Conservation (phyloP, 2,113 vertebrate species). For the Stigmatopora argus region DNA sequence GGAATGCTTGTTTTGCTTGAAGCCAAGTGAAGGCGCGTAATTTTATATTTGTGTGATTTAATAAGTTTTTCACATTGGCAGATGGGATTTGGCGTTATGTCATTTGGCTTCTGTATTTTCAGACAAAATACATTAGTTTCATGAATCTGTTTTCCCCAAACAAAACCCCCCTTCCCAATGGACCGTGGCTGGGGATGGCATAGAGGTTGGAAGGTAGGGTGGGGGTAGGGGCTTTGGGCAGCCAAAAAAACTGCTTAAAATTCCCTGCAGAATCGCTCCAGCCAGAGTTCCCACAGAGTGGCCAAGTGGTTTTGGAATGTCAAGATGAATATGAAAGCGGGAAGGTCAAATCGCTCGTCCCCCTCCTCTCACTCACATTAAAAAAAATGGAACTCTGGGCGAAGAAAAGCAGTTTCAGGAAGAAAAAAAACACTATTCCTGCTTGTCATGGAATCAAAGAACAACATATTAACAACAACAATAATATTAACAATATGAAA, state of each 20-base stretch:
- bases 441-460: conserved; percentile 15
- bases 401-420: conserved; percentile 53
- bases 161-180: conserved; percentile 55
- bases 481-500: conserved; percentile 6
- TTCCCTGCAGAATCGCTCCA: conserved; percentile 64
- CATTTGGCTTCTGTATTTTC: conserved; percentile 59
- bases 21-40: conserved; percentile 50
- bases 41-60: conserved; percentile 59
- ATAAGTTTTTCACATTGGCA: conserved; percentile 52
- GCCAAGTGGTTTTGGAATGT: conserved; percentile 72
- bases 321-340: conserved; percentile 65
- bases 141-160: conserved; percentile 62
- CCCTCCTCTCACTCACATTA: neutral
- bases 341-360: conserved; percentile 67
- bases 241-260: conserved; percentile 54
- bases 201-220: conserved; percentile 51
- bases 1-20: conserved; percentile 49
- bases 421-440: conserved; percentile 54
- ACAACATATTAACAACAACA: conserved; percentile 7
- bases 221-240: conserved; percentile 44
- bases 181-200: conserved; percentile 58
- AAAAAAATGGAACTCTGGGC: conserved; percentile 53
- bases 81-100: conserved; percentile 47
- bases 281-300: conserved; percentile 71
- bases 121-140: conserved; percentile 66